Conservation (phyloP, 37 sponge, comb jelly and placozoan species). For the Chondrilla cf. caribensis region DNA sequence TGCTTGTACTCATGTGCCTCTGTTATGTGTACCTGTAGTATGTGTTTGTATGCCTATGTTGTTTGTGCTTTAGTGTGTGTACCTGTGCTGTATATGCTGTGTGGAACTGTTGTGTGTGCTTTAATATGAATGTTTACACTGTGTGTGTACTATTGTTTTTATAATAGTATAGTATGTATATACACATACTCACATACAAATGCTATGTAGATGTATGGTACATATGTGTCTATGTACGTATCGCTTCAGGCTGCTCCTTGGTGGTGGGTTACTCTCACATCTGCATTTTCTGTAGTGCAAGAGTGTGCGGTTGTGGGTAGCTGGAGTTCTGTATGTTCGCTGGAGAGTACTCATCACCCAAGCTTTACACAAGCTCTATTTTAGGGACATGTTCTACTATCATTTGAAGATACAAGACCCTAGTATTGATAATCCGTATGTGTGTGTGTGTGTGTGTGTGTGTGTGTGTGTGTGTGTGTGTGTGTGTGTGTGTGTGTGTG, state of each 20-base stretch:
- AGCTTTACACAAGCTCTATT: conserved; percentile 56
- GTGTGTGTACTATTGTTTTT: no score
- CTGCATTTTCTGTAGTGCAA: conserved; percentile 50
- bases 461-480: no score
- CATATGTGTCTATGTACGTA: no score
- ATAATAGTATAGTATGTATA: no score
- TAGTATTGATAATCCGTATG: conserved; percentile 77
- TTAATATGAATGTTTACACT: no score
- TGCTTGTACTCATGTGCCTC: neutral
- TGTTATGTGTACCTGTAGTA: neutral
- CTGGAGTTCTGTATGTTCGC: conserved; percentile 64
- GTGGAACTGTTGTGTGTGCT: neutral
- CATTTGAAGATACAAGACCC: conserved; percentile 45
- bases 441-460: no score
- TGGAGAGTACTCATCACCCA: conserved; percentile 57
- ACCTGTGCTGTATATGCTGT: neutral
- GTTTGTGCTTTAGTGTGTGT: neutral
- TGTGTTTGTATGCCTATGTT: neutral
- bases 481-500: no score
- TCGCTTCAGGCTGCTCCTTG: no score
- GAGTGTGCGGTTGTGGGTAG: conserved; percentile 47
- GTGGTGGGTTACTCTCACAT: neutral
- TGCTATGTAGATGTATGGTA: no score
- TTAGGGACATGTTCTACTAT: conserved; percentile 56
- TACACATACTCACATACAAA: no score